Evolutionary conservation across 2,888 invertebrate species (phyloP).

Genomic region (Drosophila fungiperda): DNA sequence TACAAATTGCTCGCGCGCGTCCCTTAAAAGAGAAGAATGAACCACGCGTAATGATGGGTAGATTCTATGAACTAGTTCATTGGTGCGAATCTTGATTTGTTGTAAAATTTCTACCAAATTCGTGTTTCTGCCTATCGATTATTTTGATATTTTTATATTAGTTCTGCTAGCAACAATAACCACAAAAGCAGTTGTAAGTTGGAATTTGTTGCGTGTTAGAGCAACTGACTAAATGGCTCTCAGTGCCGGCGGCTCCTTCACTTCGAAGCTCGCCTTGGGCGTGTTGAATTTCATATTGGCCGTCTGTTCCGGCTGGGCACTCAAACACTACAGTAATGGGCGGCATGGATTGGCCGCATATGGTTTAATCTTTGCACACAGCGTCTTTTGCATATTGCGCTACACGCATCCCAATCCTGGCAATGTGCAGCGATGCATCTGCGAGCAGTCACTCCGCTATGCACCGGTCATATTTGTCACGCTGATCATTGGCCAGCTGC

Average conservation of each 20-base stretch:
- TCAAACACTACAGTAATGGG: conserved; percentile 61
- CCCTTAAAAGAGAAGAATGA: neutral
- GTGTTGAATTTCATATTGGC: conserved; percentile 66
- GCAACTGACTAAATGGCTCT: conserved; percentile 40
- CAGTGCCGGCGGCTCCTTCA: conserved; percentile 22
- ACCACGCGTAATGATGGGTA: conserved; percentile 3
- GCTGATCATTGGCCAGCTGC: conserved; percentile 63
- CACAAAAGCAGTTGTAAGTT: conserved; percentile 17
- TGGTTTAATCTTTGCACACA: conserved; percentile 65
- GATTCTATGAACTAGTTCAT: neutral
- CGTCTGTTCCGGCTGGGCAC: conserved; percentile 68
- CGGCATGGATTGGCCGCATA: conserved; percentile 59
- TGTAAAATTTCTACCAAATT: no score
- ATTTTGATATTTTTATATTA: neutral
- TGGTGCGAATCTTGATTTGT: neutral
- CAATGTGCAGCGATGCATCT: conserved; percentile 57
- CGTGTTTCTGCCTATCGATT: conserved; percentile 8
- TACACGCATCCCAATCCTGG: conserved; percentile 76
- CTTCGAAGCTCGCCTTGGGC: conserved; percentile 66
- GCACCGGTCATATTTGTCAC: conserved; percentile 69
- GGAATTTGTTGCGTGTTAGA: conserved; percentile 28
- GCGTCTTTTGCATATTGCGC: conserved; percentile 65
- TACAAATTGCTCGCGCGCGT: conserved; percentile 44
- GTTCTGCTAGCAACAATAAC: conserved; percentile 7
- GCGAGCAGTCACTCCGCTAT: conserved; percentile 63